Evolutionary conservation across 2,113 vertebrate genomes (phyloP).

Genomic region (Plecturocebus donacophilus): DNA sequence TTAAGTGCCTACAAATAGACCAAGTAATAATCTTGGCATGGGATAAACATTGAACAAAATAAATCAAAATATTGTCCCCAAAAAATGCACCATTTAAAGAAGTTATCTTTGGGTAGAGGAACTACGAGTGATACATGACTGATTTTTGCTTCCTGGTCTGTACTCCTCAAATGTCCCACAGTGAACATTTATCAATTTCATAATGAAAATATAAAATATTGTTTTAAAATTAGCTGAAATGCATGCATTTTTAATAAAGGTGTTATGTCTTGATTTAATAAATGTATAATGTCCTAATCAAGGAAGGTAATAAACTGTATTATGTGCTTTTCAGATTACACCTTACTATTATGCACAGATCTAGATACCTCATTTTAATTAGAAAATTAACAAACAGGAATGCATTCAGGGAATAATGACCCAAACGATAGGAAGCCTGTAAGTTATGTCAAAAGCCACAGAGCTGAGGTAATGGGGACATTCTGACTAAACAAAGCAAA

Average conservation of each 20-base stretch:
- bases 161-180: neutral
- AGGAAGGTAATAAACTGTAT: constrained; percentile 36
- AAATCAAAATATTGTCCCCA: neutral
- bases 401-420: neutral
- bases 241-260: constrained; percentile 57
- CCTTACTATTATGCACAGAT: constrained; percentile 10
- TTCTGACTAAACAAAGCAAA: neutral
- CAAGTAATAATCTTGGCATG: neutral
- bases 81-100: neutral
- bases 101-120: neutral
- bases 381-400: constrained; percentile 16
- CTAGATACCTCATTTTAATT: constrained; percentile 33
- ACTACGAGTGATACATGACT: neutral
- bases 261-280: constrained; percentile 48
- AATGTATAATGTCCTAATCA: constrained; percentile 62
- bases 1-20: neutral
- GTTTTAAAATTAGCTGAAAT: constrained; percentile 60
- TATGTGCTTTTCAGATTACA: constrained; percentile 26
- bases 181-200: constrained; percentile 22
- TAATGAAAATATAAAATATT: constrained; percentile 53
- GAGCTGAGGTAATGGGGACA: neutral
- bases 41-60: neutral
- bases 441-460: neutral
- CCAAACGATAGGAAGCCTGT: neutral
- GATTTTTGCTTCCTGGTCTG: neutral